Evolutionary conservation across 1,140 invertebrate genomes (phyloP).

Genomic region (Tetramorium simillimum): DNA sequence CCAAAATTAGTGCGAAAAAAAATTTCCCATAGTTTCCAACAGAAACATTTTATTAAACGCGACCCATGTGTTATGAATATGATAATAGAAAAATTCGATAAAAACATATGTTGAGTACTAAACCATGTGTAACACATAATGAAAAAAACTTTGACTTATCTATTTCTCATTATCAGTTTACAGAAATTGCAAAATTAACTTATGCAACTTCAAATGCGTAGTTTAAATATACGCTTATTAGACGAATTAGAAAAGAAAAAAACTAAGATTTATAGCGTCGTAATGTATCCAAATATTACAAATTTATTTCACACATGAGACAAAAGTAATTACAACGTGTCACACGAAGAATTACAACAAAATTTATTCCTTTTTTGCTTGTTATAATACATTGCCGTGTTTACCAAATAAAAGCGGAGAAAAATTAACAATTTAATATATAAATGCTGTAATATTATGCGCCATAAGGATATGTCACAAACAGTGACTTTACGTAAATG

Average conservation of each 20-base stretch:
- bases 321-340: slow-evolving; percentile 50
- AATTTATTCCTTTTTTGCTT: slow-evolving; percentile 12
- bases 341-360: slow-evolving; percentile 30
- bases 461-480: neutral
- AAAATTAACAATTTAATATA: neutral
- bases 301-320: slow-evolving; percentile 60
- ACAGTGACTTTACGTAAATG: neutral
- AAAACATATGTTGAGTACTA: neutral
- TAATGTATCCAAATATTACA: slow-evolving; percentile 23
- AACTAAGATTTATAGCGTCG: neutral
- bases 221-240: neutral
- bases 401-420: neutral
- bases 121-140: no score
- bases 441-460: neutral
- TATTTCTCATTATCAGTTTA: no score
- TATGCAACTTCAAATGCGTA: neutral
- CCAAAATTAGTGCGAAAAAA: no score
- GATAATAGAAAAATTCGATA: no score
- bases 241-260: neutral
- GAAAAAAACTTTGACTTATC: no score
- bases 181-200: neutral
- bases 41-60: no score
- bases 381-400: neutral
- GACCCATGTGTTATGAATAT: no score
- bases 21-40: no score